These are phyloP conservation scores for Thamnophis elegans DNA, from an alignment of 2,797 vertebrate species.

Conservation along the genomic window DNA sequence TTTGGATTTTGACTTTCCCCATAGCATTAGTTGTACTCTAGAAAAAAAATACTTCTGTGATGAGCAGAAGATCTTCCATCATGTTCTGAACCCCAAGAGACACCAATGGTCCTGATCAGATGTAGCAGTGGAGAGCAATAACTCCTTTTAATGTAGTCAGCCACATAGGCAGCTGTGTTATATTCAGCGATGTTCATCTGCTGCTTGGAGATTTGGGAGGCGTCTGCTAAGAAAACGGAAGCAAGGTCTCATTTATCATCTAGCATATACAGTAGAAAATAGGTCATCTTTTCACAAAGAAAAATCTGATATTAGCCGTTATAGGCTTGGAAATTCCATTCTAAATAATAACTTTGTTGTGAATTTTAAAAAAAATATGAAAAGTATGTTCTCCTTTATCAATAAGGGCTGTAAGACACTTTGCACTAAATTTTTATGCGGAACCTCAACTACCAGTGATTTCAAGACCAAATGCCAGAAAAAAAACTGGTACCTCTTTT, in stretches of 20 bases:
- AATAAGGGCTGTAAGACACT: background rate
- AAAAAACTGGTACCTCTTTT: background rate
- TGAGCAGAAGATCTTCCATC: background rate
- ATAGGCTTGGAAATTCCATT: background rate
- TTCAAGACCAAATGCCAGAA: background rate
- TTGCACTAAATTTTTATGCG: background rate
- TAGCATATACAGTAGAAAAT: background rate
- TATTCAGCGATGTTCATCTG: background rate
- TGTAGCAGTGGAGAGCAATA: background rate
- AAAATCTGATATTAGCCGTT: background rate
- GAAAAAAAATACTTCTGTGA: background rate
- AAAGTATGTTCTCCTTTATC: background rate
- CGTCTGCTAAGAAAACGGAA: background rate
- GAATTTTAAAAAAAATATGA: background rate
- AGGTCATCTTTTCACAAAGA: background rate
- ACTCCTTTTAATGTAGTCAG: background rate
- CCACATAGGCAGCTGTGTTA: background rate
- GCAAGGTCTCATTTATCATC: background rate
- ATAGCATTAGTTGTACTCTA: background rate
- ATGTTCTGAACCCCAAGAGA: background rate
- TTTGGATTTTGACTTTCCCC: background rate
- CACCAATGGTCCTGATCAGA: background rate
- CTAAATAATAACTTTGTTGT: background rate
- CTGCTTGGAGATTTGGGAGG: background rate
- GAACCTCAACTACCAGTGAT: background rate